These are phyloP conservation scores for Lophotis ruficrista DNA, from an alignment of 2,113 vertebrate species.

Conservation along the genomic window DNA sequence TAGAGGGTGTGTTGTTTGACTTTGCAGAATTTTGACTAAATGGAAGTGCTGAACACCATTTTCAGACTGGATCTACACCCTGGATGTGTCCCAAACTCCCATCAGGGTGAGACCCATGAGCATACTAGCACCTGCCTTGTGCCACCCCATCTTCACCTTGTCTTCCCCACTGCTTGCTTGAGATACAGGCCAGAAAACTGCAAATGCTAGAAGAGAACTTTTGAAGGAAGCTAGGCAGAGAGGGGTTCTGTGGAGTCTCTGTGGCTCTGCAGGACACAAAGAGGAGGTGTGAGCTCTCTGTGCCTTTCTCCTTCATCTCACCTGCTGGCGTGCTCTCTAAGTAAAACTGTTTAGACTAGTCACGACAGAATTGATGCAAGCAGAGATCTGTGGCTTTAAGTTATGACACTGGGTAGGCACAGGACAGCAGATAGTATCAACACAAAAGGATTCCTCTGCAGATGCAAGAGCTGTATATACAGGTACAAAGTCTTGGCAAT, in stretches of 20 bases:
- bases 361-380: not conserved
- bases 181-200: not conserved
- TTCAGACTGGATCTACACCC: not conserved
- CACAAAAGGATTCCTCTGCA: not conserved
- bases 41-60: not conserved
- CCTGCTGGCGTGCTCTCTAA: not conserved
- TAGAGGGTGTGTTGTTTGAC: not conserved
- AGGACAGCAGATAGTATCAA: not conserved
- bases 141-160: not conserved
- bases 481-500: not conserved
- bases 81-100: not conserved
- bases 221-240: not conserved
- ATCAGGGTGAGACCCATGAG: not conserved
- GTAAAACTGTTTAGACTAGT: not conserved
- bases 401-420: not conserved
- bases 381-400: not conserved
- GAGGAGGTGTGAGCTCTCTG: not conserved
- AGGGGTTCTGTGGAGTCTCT: not conserved
- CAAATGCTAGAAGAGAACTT: not conserved
- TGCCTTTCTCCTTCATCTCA: not conserved
- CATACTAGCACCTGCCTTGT: not conserved
- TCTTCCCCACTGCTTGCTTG: not conserved
- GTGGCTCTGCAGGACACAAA: fast-evolving
- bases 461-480: not conserved
- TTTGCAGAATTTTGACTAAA: not conserved